Percentiles rank a stretch among this genome's conserved stretches.
These are phyloP conservation scores for Drosophila persimilis DNA, from an alignment of 1,140 invertebrate species.

Conservation along the genomic window DNA sequence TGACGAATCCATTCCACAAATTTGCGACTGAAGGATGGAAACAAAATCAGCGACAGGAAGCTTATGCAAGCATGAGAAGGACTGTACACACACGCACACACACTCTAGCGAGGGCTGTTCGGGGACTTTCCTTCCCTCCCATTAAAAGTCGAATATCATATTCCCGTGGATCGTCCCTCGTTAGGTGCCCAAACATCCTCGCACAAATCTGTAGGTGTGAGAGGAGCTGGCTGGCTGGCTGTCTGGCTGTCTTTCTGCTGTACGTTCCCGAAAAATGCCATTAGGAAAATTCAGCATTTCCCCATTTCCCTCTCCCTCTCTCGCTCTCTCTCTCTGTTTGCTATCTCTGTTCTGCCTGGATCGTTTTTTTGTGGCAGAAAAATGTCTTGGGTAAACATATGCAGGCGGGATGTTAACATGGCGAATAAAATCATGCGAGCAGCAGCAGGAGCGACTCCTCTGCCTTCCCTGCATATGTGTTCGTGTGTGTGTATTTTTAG, in stretches of 20 bases:
- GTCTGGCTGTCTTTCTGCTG: neutral
- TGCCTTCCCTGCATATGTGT: neutral
- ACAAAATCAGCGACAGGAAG: conserved; percentile 67
- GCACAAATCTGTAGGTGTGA: conserved; percentile 39
- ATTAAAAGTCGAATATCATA: conserved; percentile 21
- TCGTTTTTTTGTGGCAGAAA: conserved; percentile 23
- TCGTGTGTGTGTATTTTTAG: conserved; percentile 20
- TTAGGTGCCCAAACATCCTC: conserved; percentile 49
- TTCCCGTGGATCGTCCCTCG: too few species aligned
- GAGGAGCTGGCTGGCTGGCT: conserved; percentile 1
- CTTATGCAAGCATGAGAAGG: conserved; percentile 22
- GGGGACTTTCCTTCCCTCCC: too few species aligned
- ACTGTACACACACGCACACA: conserved; percentile 10
- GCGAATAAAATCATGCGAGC: conserved; percentile 68
- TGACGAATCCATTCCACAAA: conserved; percentile 29
- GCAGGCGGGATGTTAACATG: conserved; percentile 76
- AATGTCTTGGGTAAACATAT: conserved; percentile 65
- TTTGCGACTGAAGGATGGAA: conserved; percentile 31
- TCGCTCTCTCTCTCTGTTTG: neutral
- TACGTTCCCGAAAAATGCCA: conserved; percentile 44
- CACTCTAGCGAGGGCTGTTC: neutral
- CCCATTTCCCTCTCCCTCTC: neutral
- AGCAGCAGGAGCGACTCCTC: neutral
- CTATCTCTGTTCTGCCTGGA: too few species aligned
- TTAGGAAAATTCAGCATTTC: conserved; percentile 66